Percentiles rank a stretch among this genome's conserved stretches.
Evolutionary conservation across 2,113 vertebrate genomes (phyloP).

Genomic region (Cyanoliseus patagonus): DNA sequence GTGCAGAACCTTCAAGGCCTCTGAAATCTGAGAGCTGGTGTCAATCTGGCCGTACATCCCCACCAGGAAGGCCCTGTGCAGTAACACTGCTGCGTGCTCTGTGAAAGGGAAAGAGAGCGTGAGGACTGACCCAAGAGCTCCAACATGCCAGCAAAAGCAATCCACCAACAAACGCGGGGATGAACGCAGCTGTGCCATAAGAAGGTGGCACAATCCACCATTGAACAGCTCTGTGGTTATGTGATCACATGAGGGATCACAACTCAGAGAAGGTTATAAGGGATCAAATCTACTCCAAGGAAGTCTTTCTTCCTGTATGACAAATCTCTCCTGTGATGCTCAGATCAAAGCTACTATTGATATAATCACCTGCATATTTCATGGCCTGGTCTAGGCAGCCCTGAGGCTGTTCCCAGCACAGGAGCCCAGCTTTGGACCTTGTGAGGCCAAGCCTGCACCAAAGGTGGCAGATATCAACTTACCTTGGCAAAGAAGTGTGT

Average conservation of each 20-base stretch:
- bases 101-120: not conserved
- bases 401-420: not conserved
- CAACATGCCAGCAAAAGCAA: not conserved
- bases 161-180: not conserved
- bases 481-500: slow-evolving; percentile 97
- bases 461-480: not conserved
- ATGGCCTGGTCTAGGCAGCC: not conserved
- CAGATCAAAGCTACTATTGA: not conserved
- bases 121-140: not conserved
- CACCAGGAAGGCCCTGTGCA: slow-evolving; percentile 95
- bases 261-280: not conserved
- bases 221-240: not conserved
- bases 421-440: not conserved
- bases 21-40: slow-evolving; percentile 93
- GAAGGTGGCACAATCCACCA: not conserved
- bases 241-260: not conserved
- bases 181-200: not conserved
- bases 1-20: slow-evolving; percentile 93
- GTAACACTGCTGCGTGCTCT: slow-evolving; percentile 92
- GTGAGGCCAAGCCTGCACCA: not conserved
- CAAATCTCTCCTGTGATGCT: not conserved
- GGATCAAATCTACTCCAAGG: not conserved
- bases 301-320: not conserved
- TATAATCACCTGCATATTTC: not conserved
- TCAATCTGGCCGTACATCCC: slow-evolving; percentile 95